Percentiles rank a stretch among this genome's conserved stretches.
These are phyloP conservation scores for Leptatherina wallacei DNA, from an alignment of 2,797 vertebrate genomes.

Conservation along the genomic window DNA sequence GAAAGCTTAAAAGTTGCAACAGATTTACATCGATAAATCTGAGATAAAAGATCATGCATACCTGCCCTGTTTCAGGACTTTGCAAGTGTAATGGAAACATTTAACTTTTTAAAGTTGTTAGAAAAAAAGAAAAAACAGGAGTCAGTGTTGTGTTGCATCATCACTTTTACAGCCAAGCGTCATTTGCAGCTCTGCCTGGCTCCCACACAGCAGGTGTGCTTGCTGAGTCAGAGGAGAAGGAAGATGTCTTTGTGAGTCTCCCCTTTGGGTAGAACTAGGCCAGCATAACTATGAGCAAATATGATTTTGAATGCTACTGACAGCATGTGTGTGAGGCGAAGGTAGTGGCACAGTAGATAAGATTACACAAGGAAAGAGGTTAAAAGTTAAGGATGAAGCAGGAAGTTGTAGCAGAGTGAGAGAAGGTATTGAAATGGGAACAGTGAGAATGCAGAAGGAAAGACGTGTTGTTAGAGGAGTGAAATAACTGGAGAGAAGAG, in stretches of 20 bases:
- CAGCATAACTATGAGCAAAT: slow-evolving; percentile 36
- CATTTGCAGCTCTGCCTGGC: slow-evolving; percentile 46
- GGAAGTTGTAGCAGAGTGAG: slow-evolving; percentile 7
- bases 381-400: background rate
- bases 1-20: background rate
- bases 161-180: slow-evolving; percentile 55
- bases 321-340: background rate
- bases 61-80: slow-evolving; percentile 20
- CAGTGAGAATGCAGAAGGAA: background rate
- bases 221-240: slow-evolving; percentile 65
- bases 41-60: slow-evolving; percentile 7
- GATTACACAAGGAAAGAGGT: background rate
- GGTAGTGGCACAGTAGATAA: background rate
- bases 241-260: slow-evolving; percentile 30
- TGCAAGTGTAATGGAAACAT: slow-evolving; percentile 44
- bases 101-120: slow-evolving; percentile 16
- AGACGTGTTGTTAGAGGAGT: background rate
- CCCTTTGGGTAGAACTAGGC: slow-evolving; percentile 37
- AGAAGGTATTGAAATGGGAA: background rate
- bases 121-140: slow-evolving; percentile 24
- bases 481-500: background rate
- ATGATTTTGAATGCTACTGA: slow-evolving; percentile 14
- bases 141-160: slow-evolving; percentile 61
- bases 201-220: slow-evolving; percentile 68
- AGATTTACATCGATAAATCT: background rate